Evolutionary conservation across 2,888 invertebrate genomes (phyloP), one percentile per base, ranked within the genome.

Genomic region (Caenorhabditis sulstoni): DNA sequence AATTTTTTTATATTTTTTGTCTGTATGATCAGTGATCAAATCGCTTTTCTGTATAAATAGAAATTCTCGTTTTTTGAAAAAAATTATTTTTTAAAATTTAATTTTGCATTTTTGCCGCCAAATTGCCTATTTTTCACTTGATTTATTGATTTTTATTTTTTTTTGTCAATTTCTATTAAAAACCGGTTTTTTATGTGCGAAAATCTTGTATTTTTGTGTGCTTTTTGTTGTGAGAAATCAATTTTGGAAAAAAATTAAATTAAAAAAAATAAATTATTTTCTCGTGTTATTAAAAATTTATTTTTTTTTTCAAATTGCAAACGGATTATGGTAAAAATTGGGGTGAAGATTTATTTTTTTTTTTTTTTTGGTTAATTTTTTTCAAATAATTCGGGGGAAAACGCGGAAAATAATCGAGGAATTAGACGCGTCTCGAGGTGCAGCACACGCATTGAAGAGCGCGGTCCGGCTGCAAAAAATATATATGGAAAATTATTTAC

Each of bases 401-500:
- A 8, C 11, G 3, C 41, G 12, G n/a, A 16, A 44, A 52, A 37
- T 37, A 35, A 35, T 35, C 14, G 53, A 37, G 12, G 16, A 57
- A 37, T 70, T 44, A 71, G 11, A 73, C 64, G 73, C 62, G 53
- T 79, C 73, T 73, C 53, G 79, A 64, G 49, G 80, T 76, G 75
- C 80, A 80, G 75, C 80, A 80, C 39, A 80, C 80, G 80, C 80
- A 80, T 80, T 80, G 80, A 18, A 80, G 64, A 20, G 80, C 80
- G 39, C 70, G 75, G 35, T 76, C 68, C 22, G 64, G 52, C 67
- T 74, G 65, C 14, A 64, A 71, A 49, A 23, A 22, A 11, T 7
- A 20, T 12, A 35, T 47, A 3, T 3, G 8, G 16, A 12, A 44
- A 44, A 44, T 14, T 47, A 14, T n/a, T n/a, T n/a, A n/a, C n/a